Evolutionary conservation across 2,888 invertebrate genomes (phyloP).

Genomic region (Hyppa rectilinea): DNA sequence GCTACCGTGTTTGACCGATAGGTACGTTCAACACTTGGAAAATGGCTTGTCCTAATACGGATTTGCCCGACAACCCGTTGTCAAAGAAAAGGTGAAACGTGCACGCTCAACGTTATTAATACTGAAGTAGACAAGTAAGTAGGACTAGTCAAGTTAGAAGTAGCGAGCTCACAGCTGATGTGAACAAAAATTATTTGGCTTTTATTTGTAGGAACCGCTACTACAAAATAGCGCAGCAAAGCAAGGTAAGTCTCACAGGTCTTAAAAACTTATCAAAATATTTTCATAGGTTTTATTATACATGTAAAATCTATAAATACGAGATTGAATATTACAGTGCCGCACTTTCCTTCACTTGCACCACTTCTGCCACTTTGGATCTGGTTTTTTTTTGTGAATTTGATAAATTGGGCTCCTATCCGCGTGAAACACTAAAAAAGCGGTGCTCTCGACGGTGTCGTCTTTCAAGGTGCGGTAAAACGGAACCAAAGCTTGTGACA

Average conservation of each 20-base stretch:
- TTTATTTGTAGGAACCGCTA: not conserved
- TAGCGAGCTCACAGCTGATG: not conserved
- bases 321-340: not conserved
- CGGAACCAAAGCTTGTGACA: not conserved
- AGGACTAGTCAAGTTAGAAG: not conserved
- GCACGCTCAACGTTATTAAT: too few species aligned
- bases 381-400: not conserved
- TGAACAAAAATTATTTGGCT: not conserved
- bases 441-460: not conserved
- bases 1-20: too few species aligned
- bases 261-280: not conserved
- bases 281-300: not conserved
- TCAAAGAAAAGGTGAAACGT: too few species aligned
- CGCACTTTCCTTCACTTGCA: not conserved
- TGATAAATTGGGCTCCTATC: not conserved
- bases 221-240: too few species aligned
- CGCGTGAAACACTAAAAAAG: not conserved
- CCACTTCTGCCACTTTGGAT: not conserved
- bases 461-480: not conserved
- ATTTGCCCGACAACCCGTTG: too few species aligned
- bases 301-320: not conserved
- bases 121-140: too few species aligned
- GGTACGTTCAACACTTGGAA: too few species aligned
- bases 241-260: not conserved
- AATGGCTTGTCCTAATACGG: too few species aligned